Percentiles rank a stretch among this genome's conserved stretches.
These are phyloP conservation scores for Habrosyne pyritoides DNA, from an alignment of 2,888 invertebrate species.

Conservation along the genomic window DNA sequence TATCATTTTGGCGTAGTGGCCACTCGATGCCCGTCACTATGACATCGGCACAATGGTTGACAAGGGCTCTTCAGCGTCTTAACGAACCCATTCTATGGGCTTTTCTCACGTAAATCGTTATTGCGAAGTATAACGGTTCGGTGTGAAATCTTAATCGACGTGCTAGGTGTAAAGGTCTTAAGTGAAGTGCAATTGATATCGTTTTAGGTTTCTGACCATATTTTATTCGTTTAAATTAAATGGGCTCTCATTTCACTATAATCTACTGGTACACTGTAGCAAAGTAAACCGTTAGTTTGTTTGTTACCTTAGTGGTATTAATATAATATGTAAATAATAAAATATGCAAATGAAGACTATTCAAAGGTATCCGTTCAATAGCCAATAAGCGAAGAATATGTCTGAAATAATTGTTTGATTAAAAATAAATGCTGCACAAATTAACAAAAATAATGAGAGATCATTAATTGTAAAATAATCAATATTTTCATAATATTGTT, in stretches of 20 bases:
- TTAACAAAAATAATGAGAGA: no score
- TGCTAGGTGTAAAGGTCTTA: conserved; percentile 26
- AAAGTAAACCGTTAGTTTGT: no score
- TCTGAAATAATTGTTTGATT: no score
- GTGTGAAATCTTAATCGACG: conserved; percentile 17
- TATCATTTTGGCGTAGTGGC: conserved; percentile 60
- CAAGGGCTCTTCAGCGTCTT: conserved; percentile 72
- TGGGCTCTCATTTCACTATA: neutral
- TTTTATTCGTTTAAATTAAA: neutral
- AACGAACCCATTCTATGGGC: conserved; percentile 80
- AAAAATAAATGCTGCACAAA: neutral
- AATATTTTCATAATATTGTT: neutral
- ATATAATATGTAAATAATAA: no score
- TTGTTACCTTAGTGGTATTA: no score
- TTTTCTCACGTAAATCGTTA: conserved; percentile 77
- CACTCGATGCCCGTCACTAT: conserved; percentile 61
- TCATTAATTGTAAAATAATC: neutral
- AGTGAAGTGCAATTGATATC: conserved; percentile 12
- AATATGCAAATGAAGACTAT: no score
- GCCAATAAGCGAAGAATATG: no score
- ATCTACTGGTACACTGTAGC: no score
- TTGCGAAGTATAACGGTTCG: conserved; percentile 23
- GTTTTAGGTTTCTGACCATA: neutral
- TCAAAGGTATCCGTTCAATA: no score
- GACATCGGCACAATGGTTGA: conserved; percentile 68